phyloP scores from a whole-genome alignment of 2,888 invertebrate species.

The Thera obeliscata region DNA sequence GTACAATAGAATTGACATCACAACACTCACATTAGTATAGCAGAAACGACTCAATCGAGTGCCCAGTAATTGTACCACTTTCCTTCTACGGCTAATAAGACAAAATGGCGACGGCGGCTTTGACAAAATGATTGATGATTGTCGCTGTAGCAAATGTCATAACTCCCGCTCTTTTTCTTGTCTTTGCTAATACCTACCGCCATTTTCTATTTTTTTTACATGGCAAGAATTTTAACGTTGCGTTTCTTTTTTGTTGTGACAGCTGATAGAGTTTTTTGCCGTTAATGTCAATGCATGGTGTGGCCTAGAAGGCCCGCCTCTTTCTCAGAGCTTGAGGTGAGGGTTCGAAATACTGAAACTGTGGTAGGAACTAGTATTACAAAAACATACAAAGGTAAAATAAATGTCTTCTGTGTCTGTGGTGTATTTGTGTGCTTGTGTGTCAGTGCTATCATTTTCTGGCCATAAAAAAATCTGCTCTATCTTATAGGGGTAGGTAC shows the following conservation, averaged over 20 bases:
- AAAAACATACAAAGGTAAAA: no score
- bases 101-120: slow-evolving; percentile 67
- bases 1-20: slow-evolving; percentile 35
- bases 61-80: slow-evolving; percentile 59
- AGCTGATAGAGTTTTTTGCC: slow-evolving; percentile 26
- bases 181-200: slow-evolving; percentile 33
- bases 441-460: no score
- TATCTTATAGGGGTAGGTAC: no score
- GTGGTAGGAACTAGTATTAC: not conserved
- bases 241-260: slow-evolving; percentile 28
- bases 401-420: no score
- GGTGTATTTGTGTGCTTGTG: no score
- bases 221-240: slow-evolving; percentile 29
- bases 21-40: slow-evolving; percentile 46
- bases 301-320: slow-evolving; percentile 8
- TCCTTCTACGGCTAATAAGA: slow-evolving; percentile 72
- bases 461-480: no score
- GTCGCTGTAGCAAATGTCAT: slow-evolving; percentile 65
- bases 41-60: slow-evolving; percentile 59
- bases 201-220: slow-evolving; percentile 44
- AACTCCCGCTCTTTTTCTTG: slow-evolving; percentile 43
- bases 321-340: slow-evolving; percentile 15
- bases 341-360: not conserved
- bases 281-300: slow-evolving; percentile 20
- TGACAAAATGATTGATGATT: slow-evolving; percentile 71